Evolutionary conservation across 1,140 invertebrate genomes (phyloP), one percentile per base, ranked within the genome.

Genomic region (Apis florea): DNA sequence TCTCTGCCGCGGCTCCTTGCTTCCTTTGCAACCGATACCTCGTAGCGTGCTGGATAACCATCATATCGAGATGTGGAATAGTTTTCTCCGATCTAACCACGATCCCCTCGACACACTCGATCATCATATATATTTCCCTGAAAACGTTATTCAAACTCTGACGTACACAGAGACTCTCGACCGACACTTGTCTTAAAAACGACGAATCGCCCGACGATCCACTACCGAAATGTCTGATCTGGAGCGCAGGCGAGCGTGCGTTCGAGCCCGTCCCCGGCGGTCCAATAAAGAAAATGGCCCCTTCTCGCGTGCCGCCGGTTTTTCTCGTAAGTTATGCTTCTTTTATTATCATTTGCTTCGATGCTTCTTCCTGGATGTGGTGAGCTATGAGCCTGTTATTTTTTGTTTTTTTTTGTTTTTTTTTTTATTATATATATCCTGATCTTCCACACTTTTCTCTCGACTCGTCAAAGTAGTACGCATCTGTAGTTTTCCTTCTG

Each of bases 271-370:
- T 89, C 84, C 89, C 86, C 85, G 86, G 90, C 88, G 87, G 88
- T 85, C 88, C 87, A 91, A 92, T 88, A 86, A 92, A 87, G 90
- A 89, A 91, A 93, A 89, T 91, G 92, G 90, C 90, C 92, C 90
- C 90, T 90, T 90, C 91, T 92, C 93, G 92, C 92, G 92, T 93
- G 90, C 92, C 92, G 91, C 92, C 90, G 90, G 90, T 93, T 88
- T 85, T 90, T 92, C 91, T 93, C 92, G 93, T 94, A 94, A 93
- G 93, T 94, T 94, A 93, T 94, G 92, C 92, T 94, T 93, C 92
- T 94, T 94, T 92, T 93, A 93, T 92, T 94, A 93, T 94, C 89
- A 94, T 94, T 93, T 94, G 93, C 93, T 94, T 87, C 85, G 83
- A 87, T 84, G 86, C 86, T 87, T 89, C 86, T 85, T 88, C 75